Conservation (phyloP, 2,113 vertebrate species). For the Zosterops hypoxanthus region DNA sequence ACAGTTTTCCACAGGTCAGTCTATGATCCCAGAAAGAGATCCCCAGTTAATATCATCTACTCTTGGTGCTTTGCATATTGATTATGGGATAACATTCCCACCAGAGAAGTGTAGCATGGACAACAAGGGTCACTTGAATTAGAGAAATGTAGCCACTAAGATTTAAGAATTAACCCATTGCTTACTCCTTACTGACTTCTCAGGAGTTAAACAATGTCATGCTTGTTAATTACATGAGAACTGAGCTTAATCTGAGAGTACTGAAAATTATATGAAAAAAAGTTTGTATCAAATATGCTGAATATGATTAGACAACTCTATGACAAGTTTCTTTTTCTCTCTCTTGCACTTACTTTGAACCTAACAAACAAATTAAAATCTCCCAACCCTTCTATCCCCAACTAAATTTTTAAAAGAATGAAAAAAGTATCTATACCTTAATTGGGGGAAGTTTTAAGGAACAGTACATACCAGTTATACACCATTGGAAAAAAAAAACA, state of each 20-base stretch:
- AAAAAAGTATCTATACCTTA: background rate
- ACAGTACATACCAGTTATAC: accelerated
- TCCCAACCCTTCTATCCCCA: accelerated
- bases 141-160: background rate
- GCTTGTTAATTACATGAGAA: background rate
- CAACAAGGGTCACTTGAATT: background rate
- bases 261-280: background rate
- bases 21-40: background rate
- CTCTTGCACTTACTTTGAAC: background rate
- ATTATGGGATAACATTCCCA: background rate
- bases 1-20: background rate
- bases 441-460: background rate
- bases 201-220: background rate
- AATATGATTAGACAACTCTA: background rate
- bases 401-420: background rate
- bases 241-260: background rate
- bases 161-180: background rate
- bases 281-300: accelerated
- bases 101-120: background rate
- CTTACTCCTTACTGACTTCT: background rate
- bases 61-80: background rate
- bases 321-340: background rate
- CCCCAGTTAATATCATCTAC: background rate
- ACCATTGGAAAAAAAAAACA: background rate
- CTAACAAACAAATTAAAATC: background rate